Evolutionary conservation across 2,113 vertebrate species (phyloP).

Genomic region (Bos javanicus): DNA sequence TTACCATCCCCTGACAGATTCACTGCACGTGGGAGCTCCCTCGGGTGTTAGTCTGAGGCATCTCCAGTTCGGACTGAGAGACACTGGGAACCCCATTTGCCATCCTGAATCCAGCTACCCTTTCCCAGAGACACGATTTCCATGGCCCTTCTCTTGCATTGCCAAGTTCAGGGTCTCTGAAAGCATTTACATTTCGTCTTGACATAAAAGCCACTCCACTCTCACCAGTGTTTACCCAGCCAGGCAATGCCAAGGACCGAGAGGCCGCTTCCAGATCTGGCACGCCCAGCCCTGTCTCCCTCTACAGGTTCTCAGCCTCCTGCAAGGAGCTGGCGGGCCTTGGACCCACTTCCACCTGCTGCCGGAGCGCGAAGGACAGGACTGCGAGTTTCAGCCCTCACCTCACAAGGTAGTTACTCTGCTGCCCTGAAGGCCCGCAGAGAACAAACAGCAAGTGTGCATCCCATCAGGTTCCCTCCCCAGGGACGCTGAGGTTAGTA

Average conservation of each 20-base stretch:
- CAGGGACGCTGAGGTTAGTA: neutral
- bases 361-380: neutral
- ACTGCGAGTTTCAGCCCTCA: neutral
- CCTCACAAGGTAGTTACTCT: neutral
- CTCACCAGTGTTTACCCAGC: neutral
- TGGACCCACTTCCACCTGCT: neutral
- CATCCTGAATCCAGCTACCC: neutral
- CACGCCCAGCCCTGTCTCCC: neutral
- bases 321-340: accelerated
- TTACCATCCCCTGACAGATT: neutral
- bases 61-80: neutral
- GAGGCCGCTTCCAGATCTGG: neutral
- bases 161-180: neutral
- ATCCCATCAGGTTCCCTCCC: neutral
- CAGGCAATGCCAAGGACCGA: neutral
- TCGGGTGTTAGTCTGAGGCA: neutral
- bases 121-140: neutral
- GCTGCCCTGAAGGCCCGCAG: neutral
- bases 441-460: neutral
- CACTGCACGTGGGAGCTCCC: neutral
- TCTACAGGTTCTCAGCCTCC: neutral
- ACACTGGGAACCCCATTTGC: neutral
- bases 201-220: neutral
- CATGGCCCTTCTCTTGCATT: accelerated
- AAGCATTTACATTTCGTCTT: neutral